Percentiles rank a stretch among this genome's conserved stretches.
Evolutionary conservation across 1,140 invertebrate genomes (phyloP).

Genomic region (Dendroctonus ponderosae): DNA sequence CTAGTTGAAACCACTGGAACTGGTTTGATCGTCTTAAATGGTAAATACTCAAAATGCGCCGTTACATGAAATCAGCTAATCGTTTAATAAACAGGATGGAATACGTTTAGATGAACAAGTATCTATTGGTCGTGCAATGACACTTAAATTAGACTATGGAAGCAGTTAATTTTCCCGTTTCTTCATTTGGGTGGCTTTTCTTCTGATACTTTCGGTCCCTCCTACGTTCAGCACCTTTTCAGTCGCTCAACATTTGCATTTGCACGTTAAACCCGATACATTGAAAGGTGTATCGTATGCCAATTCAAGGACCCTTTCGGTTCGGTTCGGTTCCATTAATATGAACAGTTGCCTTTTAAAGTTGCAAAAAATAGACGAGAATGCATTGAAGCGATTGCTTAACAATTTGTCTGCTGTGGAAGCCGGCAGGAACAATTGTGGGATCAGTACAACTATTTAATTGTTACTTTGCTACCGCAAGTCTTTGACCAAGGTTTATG

Average conservation of each 20-base stretch:
- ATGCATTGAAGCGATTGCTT: background rate
- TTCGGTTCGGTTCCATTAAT: constrained; percentile 6
- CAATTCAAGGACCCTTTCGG: constrained; percentile 5
- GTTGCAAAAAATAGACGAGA: constrained; percentile 5
- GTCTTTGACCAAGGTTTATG: no score
- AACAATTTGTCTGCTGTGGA: background rate
- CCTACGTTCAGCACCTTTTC: background rate
- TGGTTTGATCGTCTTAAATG: no score
- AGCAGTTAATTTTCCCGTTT: no score
- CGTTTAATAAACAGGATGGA: no score
- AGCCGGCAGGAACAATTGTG: background rate
- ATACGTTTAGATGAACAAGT: background rate
- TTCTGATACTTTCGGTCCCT: no score
- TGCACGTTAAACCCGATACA: background rate
- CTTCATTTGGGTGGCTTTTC: no score
- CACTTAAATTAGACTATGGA: background rate
- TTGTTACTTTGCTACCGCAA: no score
- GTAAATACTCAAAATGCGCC: no score
- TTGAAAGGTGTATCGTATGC: constrained; percentile 1
- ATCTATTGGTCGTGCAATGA: background rate
- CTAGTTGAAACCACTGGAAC: no score
- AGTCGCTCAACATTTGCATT: background rate
- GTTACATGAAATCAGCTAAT: no score
- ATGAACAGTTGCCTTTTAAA: constrained; percentile 12
- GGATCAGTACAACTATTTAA: no score